Evolutionary conservation across 1,140 invertebrate genomes (phyloP).

Genomic region (Leucophenga varia): DNA sequence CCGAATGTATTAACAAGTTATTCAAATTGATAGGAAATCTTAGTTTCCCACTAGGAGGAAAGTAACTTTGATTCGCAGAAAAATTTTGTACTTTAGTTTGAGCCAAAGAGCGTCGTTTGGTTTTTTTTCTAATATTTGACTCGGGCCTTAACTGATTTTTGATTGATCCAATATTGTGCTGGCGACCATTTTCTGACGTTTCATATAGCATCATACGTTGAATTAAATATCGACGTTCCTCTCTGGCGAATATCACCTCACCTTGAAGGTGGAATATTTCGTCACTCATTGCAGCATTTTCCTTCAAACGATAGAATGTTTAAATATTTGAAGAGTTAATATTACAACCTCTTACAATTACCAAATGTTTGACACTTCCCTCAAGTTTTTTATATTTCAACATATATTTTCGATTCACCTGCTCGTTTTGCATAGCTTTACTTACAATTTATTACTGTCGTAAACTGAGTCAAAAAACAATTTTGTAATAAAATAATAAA

Average conservation of each 20-base stretch:
- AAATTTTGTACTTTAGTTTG: no score
- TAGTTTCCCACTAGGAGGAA: conserved; percentile 65
- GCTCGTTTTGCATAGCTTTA: no score
- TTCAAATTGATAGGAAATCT: conserved; percentile 75
- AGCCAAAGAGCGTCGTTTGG: not conserved
- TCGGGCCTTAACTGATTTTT: not conserved
- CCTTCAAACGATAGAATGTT: conserved; percentile 56
- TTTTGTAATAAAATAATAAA: no score
- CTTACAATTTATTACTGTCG: no score
- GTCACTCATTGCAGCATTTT: conserved; percentile 79
- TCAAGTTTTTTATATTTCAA: conserved; percentile 61
- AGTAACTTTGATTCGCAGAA: conserved; percentile 3
- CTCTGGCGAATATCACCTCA: conserved; percentile 68
- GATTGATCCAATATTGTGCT: not conserved
- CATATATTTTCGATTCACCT: conserved; percentile 60
- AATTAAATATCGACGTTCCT: conserved; percentile 72
- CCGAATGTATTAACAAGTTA: conserved; percentile 72
- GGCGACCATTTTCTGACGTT: conserved; percentile 29
- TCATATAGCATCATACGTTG: conserved; percentile 67
- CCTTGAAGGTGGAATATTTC: conserved; percentile 74
- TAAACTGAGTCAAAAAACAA: no score
- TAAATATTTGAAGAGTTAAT: conserved; percentile 2
- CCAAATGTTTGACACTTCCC: conserved; percentile 59
- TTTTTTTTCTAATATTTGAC: not conserved
- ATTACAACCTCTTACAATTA: conserved; percentile 58